Base-by-base conservation (phyloP, 1,140 invertebrate species). In the Camponotus vicinus region DNA sequence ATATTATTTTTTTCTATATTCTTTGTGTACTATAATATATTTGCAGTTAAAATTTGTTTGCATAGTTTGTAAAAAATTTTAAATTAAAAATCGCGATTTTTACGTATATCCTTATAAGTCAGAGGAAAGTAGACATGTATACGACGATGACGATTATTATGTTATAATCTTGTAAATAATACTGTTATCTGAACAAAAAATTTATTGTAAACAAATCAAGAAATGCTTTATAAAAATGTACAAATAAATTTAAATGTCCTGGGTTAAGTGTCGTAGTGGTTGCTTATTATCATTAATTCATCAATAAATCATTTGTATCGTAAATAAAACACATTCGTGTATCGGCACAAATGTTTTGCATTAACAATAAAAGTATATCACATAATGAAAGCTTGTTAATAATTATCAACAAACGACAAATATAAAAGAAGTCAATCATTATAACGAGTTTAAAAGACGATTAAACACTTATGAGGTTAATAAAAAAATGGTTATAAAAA, bases 281-380 rank as follows among this genome's bases (percentile, higher is more conserved):
- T 52, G 82, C 78, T 87, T 77, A 87, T 85, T 40, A 40, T 40
- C 76, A 70, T 71, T 59, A 61, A 61, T 13, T 57, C 37, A 37
- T 27, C 27, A 27, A 87, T 63, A 59, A 87, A 52, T 57, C 66
- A 84, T 0, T 57, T 78, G 71, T 85, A 78, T 87, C 49, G 59
- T 57, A 45, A 45, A 45, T 7, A 64, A 75, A 67, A 40, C 42
- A 52, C 8, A 49, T 27, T 69, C 64, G 3, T n/a, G 40, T 3
- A 2, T 15, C 32, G 18, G 11, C 61, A 66, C 55, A 52, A 55
- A 64, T 5, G 34, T 67, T 55, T 79, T 34, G 13, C 13, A 52
- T 67, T 52, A 42, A 63, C 0, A 37, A 34, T 77, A 5, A 21
- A 27, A 27, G 27, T 27, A 11, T 13, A 8, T 15, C 8, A 37